These are phyloP conservation scores for Panthera leo DNA, from an alignment of 2,113 vertebrate genomes.

Conservation along the genomic window DNA sequence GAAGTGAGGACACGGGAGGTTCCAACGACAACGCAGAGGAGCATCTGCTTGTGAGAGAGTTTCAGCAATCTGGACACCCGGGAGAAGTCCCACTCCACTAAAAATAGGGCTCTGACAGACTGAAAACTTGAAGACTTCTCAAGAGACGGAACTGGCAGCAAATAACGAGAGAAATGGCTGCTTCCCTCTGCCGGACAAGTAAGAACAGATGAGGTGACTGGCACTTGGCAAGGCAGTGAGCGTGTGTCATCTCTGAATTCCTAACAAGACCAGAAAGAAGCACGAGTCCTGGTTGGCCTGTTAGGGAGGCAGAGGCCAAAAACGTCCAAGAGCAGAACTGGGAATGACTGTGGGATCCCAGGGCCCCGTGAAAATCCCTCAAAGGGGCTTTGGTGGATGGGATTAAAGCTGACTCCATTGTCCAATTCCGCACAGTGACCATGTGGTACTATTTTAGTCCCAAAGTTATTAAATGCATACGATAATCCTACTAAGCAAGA, in stretches of 20 bases:
- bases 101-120: slow-evolving; percentile 57
- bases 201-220: not conserved
- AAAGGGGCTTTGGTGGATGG: not conserved
- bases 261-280: not conserved
- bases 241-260: not conserved
- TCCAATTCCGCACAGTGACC: not conserved
- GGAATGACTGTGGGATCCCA: not conserved
- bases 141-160: slow-evolving; percentile 18
- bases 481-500: not conserved
- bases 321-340: not conserved
- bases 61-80: slow-evolving; percentile 11
- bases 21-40: not conserved
- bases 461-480: not conserved
- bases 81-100: slow-evolving; percentile 39
- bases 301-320: not conserved
- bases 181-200: not conserved
- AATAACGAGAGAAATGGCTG: not conserved
- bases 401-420: not conserved
- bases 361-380: not conserved
- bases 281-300: not conserved
- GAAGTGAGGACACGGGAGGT: not conserved
- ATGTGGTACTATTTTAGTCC: not conserved
- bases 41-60: slow-evolving; percentile 19
- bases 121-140: slow-evolving; percentile 31
- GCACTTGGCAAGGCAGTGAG: not conserved